These are phyloP conservation scores for Belonocnema kinseyi DNA, from an alignment of 1,140 invertebrate species.

Conservation along the genomic window DNA sequence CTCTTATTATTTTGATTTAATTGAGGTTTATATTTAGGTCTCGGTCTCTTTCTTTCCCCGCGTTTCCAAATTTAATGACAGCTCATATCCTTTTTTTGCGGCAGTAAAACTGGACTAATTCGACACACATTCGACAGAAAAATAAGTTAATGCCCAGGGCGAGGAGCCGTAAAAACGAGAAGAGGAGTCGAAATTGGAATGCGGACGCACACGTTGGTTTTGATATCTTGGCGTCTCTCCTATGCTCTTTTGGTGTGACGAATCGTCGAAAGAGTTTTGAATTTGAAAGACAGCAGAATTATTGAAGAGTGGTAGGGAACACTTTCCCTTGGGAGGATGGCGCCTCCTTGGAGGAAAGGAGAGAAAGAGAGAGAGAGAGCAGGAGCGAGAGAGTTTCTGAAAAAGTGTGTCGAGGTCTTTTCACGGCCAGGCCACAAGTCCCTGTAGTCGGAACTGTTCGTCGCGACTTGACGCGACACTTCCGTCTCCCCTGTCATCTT, in stretches of 20 bases:
- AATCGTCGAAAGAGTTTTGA: conserved; percentile 51
- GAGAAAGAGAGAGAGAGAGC: conserved; percentile 62
- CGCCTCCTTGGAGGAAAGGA: conserved; percentile 65
- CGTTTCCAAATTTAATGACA: too few relatives aligned
- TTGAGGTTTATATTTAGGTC: too few relatives aligned
- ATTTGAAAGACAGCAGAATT: background rate
- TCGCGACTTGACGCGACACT: conserved; percentile 57
- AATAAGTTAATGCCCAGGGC: background rate
- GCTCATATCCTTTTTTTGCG: background rate
- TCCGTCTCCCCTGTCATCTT: conserved; percentile 44
- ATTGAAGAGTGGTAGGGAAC: conserved; percentile 61
- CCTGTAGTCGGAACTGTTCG: conserved; percentile 64
- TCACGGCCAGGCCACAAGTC: conserved; percentile 69
- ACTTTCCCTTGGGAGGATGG: conserved; percentile 73
- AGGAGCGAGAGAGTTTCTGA: conserved; percentile 58
- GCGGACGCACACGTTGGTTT: conserved; percentile 34
- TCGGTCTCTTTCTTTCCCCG: too few relatives aligned
- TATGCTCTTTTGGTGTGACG: conserved; percentile 47
- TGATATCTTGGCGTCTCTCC: too few relatives aligned
- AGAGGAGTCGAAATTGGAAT: conserved; percentile 1
- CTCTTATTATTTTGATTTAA: too few relatives aligned
- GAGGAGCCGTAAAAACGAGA: too few relatives aligned
- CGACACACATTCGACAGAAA: conserved; percentile 22
- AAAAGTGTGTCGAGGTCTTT: conserved; percentile 76
- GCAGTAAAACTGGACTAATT: background rate